Evolutionary conservation across 2,797 vertebrate species (phyloP).

Genomic region (Cygnus olor): DNA sequence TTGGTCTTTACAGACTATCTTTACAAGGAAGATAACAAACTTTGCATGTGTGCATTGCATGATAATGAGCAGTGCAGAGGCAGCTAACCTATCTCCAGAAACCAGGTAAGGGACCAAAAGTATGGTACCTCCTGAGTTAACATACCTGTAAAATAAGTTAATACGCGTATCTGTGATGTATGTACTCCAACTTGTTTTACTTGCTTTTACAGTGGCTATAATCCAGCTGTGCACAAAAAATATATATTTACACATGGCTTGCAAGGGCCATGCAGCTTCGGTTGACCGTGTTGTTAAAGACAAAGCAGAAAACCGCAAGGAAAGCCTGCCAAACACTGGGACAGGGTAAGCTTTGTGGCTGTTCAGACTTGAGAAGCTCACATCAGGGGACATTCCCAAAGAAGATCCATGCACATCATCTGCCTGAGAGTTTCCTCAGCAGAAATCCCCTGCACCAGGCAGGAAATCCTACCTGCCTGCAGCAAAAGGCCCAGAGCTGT

Average conservation of each 20-base stretch:
- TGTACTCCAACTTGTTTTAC: conserved; percentile 15
- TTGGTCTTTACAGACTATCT: not conserved
- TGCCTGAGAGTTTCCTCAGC: not conserved
- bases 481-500: not conserved
- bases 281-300: not conserved
- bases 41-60: rapidly evolving
- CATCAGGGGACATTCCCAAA: not conserved
- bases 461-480: not conserved
- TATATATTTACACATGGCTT: not conserved
- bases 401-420: not conserved
- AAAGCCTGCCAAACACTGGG: not conserved
- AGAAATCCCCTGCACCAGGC: not conserved
- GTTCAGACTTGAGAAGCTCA: not conserved
- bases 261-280: not conserved
- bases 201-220: not conserved
- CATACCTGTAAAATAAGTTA: not conserved
- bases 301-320: not conserved
- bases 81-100: not conserved
- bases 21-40: not conserved
- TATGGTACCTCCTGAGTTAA: not conserved
- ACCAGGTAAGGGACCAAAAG: not conserved
- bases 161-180: not conserved
- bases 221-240: not conserved
- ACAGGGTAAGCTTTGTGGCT: not conserved
- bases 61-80: not conserved